A percentile compares a stretch with the other conserved stretches of the same genome.
phyloP scores from a whole-genome alignment of 2,888 invertebrate species.

The Sesia apiformis region DNA sequence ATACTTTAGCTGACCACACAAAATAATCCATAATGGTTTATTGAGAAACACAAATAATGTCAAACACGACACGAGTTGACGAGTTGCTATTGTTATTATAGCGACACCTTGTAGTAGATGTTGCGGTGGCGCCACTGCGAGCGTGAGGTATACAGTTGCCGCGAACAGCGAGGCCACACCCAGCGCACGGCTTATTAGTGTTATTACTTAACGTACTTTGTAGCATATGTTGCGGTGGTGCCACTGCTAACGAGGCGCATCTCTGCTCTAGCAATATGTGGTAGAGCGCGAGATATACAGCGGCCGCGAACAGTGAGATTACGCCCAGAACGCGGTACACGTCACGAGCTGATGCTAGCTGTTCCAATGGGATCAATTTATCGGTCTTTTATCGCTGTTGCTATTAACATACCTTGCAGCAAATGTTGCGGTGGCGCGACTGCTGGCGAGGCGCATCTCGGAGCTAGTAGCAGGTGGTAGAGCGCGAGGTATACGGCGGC shows the following conservation, averaged over 20 bases:
- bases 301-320: background rate
- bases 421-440: slow-evolving; percentile 78
- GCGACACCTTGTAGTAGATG: slow-evolving; percentile 36
- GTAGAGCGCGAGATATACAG: background rate
- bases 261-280: slow-evolving; percentile 74
- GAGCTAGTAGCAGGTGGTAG: slow-evolving; percentile 84
- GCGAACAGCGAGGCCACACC: slow-evolving; percentile 52
- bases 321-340: slow-evolving; percentile 80
- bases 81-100: too few species aligned
- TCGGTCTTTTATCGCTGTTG: too few species aligned
- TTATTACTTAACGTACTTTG: slow-evolving; percentile 65
- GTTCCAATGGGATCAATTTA: slow-evolving; percentile 53
- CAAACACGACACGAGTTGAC: too few species aligned
- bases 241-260: slow-evolving; percentile 79
- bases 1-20: too few species aligned
- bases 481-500: slow-evolving; percentile 80
- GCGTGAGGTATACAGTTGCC: background rate
- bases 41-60: too few species aligned
- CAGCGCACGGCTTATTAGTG: slow-evolving; percentile 67
- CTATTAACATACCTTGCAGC: slow-evolving; percentile 72
- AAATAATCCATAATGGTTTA: too few species aligned
- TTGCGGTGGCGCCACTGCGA: slow-evolving; percentile 77
- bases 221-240: slow-evolving; percentile 77
- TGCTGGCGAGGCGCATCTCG: slow-evolving; percentile 80
- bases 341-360: slow-evolving; percentile 49